Base-by-base conservation (phyloP, 37 sponge, comb jelly and placozoan genomes). In the Dysidea cf. avara region DNA sequence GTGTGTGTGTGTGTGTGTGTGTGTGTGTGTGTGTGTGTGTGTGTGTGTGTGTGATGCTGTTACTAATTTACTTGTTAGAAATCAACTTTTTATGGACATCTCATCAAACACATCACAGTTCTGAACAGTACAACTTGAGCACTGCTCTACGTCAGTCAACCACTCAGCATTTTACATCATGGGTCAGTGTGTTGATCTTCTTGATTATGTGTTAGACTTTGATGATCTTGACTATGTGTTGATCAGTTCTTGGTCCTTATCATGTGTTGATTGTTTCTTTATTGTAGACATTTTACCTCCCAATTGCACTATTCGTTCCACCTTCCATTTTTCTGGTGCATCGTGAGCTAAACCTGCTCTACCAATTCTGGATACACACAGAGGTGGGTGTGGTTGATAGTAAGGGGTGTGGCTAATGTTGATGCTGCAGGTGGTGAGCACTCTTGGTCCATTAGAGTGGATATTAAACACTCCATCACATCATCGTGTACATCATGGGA, bases 341-440 rank as follows among this genome's bases (percentile, higher is more conserved):
- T 74, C 63, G 72, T 22, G 87, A 96, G 74, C 83, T 96, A 48
- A 96, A 96, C 69, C 74, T 92, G 4, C 58, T 96, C 61, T 96
- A 96, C 54, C 97, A 96, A 71, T 96, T 96, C 64, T 96, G 97
- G 97, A 92, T 96, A 31, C 97, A 96, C 85, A 96, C 97, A 30
- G 93, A 96, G 79, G 90, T 86, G 50, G 17, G 58, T 28, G 29
- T 54, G 36, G 37, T 5, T 20, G n/a, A 26, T 53, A 55, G 37
- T 29, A n/a, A 40, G 3, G n/a, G 29, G 30, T 68, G 22, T 7
- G 13, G 3, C 11, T 9, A n/a, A 54, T 26, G 13, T 6, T 76
- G 34, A 0, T 37, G 17, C 21, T 71, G 31, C 59, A 85, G 86
- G 55, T 87, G 5, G 64, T 96, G 0, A 66, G 60, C 17, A 77